Evolutionary conservation across 2,113 vertebrate species (phyloP), one percentile per base, ranked within the genome.

Genomic region (Halichoeres trimaculatus): DNA sequence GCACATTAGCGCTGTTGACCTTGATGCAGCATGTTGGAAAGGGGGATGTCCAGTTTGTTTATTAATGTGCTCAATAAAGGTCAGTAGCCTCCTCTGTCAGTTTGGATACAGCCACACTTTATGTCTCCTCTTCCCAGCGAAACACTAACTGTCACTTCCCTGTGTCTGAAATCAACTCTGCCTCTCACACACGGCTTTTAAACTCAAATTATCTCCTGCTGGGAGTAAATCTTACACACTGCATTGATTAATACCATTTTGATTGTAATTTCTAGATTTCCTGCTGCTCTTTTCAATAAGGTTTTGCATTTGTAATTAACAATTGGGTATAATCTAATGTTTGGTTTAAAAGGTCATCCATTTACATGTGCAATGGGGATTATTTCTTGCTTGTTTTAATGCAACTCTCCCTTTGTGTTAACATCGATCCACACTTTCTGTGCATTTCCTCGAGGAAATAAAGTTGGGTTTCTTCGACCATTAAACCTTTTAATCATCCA

Each of bases 41-140:
- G 62, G 52, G 63, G 36, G 35, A 9, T 8, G 50, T 64, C 38
- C 26, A 0, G 59, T 71, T 55, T 70, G 45, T 67, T 75, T 47
- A 81, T 54, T 86, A 73, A 78, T 82, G 78, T 30, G 53, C 63
- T 76, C 35, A 62, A 34, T 63, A 30, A 55, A 74, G 81, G 71
- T 67, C 80, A 65, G 35, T 12, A 14, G 13, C 16, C 36, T 75
- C 22, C 24, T 16, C 69, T 70, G 62, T 35, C 74, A 67, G 16
- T 56, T 20, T 30, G 11, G n/a, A 22, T 55, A 60, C 48, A 73
- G 34, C 43, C 38, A 22, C 23, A 66, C 41, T 36, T 12, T 23
- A 3, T 11, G 30, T 66, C 55, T 58, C 20, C 8, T 26, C 40
- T 24, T 61, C 61, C 52, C 30, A 14, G 45, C 43, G 40, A 40